These are phyloP conservation scores for Erythrolamprus reginae DNA, from an alignment of 2,113 vertebrate species.

Conservation along the genomic window DNA sequence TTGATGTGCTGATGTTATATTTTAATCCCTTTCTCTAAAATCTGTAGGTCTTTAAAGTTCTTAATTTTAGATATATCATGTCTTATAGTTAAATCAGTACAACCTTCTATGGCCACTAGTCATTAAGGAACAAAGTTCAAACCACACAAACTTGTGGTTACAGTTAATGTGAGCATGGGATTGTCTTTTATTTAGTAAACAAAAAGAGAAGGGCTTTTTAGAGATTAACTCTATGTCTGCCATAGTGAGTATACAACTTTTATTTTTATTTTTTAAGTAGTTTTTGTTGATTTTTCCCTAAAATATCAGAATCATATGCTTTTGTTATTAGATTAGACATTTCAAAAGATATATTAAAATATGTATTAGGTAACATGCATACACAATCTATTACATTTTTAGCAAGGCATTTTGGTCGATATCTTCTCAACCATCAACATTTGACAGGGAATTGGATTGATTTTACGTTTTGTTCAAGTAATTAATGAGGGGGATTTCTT, in stretches of 20 bases:
- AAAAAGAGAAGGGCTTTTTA: not conserved
- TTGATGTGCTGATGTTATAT: not conserved
- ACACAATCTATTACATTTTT: slow-evolving; percentile 29
- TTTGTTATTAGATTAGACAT: slow-evolving; percentile 29
- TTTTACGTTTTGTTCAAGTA: not conserved
- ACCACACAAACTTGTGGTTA: slow-evolving; percentile 34
- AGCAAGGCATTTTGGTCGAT: slow-evolving; percentile 13
- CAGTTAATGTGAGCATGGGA: not conserved
- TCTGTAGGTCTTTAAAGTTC: not conserved
- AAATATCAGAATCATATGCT: slow-evolving; percentile 27
- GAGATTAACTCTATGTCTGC: not conserved
- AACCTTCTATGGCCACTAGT: not conserved
- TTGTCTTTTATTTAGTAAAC: not conserved
- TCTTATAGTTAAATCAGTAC: not conserved
- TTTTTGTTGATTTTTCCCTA: slow-evolving; percentile 41
- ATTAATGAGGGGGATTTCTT: not conserved
- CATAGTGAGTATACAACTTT: not conserved
- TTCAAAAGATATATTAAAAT: slow-evolving; percentile 51
- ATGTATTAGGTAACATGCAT: slow-evolving; percentile 38
- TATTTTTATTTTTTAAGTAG: not conserved
- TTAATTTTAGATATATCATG: not conserved
- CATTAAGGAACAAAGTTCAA: not conserved
- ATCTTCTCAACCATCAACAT: not conserved
- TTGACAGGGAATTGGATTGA: not conserved
- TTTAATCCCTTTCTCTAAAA: not conserved